Percentiles rank a stretch among this genome's conserved stretches.
These are phyloP conservation scores for Penaeus chinensis DNA, from an alignment of 1,140 invertebrate genomes.

Conservation along the genomic window DNA sequence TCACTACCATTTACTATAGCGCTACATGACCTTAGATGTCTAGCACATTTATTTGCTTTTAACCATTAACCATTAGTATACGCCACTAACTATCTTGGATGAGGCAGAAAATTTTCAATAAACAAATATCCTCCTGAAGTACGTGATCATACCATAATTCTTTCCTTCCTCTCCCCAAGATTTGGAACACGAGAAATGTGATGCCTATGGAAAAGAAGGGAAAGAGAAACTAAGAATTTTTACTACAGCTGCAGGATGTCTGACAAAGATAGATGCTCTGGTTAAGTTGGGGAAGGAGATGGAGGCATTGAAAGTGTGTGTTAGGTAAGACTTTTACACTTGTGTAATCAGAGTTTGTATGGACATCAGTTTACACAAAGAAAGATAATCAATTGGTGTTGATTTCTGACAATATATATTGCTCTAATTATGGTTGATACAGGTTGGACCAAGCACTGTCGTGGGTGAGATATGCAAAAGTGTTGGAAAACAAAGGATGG, in stretches of 20 bases:
- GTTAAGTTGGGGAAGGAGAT: not conserved
- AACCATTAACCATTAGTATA: no score
- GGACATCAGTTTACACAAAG: no score
- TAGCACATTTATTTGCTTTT: no score
- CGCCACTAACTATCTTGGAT: no score
- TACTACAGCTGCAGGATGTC: not conserved
- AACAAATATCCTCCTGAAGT: no score
- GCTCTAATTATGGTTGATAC: not conserved
- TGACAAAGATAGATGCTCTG: conserved; percentile 2
- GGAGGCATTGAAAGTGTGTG: conserved; percentile 27
- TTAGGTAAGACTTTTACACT: conserved; percentile 17
- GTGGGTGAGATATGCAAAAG: conserved; percentile 13
- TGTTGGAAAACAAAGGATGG: conserved; percentile 10
- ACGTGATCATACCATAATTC: no score
- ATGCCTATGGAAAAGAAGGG: no score
- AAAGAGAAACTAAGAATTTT: not conserved
- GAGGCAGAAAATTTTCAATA: no score
- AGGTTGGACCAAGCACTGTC: conserved; percentile 32
- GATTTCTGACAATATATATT: not conserved
- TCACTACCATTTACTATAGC: no score
- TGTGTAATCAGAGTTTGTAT: not conserved
- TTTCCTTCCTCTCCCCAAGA: no score
- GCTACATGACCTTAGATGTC: no score
- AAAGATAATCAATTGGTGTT: not conserved
- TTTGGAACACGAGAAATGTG: no score